A percentile compares a stretch with the other conserved stretches of the same genome.
Evolutionary conservation across 1,140 invertebrate genomes (phyloP).

Genomic region (Zeugodacus cucurbitae): DNA sequence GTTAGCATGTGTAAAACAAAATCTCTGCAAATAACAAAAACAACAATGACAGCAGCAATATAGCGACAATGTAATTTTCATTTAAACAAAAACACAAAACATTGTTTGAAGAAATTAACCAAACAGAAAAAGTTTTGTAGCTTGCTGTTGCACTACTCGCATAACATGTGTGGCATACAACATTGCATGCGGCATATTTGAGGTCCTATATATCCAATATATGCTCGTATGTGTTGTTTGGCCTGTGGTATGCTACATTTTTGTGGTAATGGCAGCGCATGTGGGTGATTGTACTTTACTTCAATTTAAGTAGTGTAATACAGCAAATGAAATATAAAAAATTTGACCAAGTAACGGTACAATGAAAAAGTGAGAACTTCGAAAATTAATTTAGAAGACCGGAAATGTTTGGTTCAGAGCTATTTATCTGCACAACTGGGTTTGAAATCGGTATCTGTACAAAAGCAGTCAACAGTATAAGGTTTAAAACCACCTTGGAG

Average conservation of each 20-base stretch:
- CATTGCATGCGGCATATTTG: neutral
- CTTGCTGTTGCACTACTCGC: neutral
- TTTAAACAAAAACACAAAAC: neutral
- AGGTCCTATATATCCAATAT: neutral
- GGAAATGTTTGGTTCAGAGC: no score
- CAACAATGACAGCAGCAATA: neutral
- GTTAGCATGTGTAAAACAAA: slow-evolving; percentile 32
- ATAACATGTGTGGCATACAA: slow-evolving; percentile 8
- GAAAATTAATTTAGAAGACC: no score
- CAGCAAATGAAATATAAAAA: neutral
- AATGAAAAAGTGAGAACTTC: no score
- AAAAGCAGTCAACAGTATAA: no score
- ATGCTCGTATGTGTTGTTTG: neutral
- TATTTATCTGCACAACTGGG: no score
- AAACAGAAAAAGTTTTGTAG: neutral
- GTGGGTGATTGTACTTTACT: neutral
- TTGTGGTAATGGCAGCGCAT: neutral
- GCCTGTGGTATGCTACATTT: neutral
- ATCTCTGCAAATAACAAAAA: neutral
- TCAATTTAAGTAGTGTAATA: neutral
- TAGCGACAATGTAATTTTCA: neutral
- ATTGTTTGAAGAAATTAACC: neutral
- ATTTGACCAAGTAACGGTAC: neutral
- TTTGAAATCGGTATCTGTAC: no score
- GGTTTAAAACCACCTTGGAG: no score